These are phyloP conservation scores for Cacatua alba DNA, from an alignment of 2,113 vertebrate species.

Conservation along the genomic window DNA sequence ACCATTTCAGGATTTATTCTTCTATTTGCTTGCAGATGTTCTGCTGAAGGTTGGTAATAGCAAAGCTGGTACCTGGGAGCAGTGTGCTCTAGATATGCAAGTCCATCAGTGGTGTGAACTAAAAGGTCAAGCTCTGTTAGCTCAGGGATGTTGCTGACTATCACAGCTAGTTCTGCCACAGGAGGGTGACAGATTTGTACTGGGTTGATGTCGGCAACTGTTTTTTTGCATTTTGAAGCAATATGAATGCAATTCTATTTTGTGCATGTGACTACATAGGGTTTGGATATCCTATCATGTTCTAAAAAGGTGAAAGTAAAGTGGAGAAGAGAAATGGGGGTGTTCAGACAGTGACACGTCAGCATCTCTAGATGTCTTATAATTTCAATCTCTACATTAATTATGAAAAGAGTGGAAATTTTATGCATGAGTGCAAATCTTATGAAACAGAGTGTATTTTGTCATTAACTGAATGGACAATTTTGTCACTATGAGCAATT, in stretches of 20 bases:
- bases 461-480: constrained; percentile 37
- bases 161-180: background rate
- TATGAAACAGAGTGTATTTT: constrained; percentile 44
- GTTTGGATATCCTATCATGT: background rate
- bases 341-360: background rate
- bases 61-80: background rate
- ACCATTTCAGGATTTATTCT: background rate
- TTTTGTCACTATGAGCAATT: constrained; percentile 57
- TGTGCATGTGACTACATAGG: accelerated
- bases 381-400: constrained; percentile 10
- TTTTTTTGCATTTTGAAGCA: background rate
- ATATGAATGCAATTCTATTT: background rate
- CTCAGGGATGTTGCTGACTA: background rate
- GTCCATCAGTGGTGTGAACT: background rate
- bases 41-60: background rate
- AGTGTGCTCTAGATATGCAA: background rate
- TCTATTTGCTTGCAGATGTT: background rate
- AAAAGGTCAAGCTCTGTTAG: background rate
- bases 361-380: background rate
- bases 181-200: background rate
- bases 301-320: background rate
- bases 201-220: background rate
- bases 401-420: constrained; percentile 5
- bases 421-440: constrained; percentile 1
- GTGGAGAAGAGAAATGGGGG: background rate